Evolutionary conservation across 2,113 vertebrate species (phyloP).

Genomic region (Athene cunicularia): DNA sequence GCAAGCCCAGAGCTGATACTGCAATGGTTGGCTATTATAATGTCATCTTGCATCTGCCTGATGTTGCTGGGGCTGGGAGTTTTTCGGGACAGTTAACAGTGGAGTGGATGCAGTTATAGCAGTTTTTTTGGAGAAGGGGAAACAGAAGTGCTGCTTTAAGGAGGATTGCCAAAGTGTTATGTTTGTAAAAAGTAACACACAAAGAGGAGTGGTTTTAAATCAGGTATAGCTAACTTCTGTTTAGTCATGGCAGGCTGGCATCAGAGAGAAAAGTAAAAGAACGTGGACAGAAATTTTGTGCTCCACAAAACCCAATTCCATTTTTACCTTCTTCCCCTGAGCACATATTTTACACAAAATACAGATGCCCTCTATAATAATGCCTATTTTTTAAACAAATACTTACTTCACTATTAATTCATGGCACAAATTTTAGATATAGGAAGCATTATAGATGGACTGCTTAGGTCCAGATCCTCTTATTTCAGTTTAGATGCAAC

Average conservation of each 20-base stretch:
- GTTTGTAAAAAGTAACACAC: not conserved
- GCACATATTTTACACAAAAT: not conserved
- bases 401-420: not conserved
- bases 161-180: not conserved
- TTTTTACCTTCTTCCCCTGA: not conserved
- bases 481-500: not conserved
- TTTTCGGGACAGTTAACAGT: not conserved
- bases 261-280: not conserved
- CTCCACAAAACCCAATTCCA: not conserved
- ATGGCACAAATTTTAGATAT: not conserved
- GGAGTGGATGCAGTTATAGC: not conserved
- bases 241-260: not conserved
- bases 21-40: not conserved
- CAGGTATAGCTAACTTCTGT: not conserved
- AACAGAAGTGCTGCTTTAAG: not conserved
- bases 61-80: not conserved
- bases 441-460: not conserved
- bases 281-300: not conserved
- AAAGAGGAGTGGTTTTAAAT: not conserved
- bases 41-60: not conserved
- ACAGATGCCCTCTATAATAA: not conserved
- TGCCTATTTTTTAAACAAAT: not conserved
- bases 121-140: not conserved
- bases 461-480: not conserved
- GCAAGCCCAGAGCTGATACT: not conserved